phyloP scores from a whole-genome alignment of 2,888 invertebrate species.

The Petrolisthes manimaculis region DNA sequence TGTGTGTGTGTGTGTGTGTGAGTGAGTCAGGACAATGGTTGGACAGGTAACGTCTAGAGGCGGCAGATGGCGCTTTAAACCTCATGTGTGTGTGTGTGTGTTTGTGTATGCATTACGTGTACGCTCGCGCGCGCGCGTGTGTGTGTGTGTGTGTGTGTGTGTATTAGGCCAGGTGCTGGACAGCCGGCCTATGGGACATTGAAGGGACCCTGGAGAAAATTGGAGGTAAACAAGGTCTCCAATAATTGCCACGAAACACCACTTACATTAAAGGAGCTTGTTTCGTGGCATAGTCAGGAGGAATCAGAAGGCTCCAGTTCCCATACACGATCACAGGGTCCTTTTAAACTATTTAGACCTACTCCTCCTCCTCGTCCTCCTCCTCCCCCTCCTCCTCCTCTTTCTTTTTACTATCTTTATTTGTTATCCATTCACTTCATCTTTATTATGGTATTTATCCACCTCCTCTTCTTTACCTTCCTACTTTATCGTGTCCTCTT shows the following conservation, averaged over 20 bases:
- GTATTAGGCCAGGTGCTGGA: background rate
- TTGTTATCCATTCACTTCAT: background rate
- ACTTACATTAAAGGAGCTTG: no score
- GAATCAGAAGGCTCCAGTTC: no score
- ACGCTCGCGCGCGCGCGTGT: background rate
- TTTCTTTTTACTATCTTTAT: background rate
- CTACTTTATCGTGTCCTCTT: background rate
- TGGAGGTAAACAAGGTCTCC: no score
- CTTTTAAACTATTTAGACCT: slow-evolving; percentile 5
- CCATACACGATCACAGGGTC: no score
- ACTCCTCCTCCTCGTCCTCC: background rate
- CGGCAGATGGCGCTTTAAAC: background rate
- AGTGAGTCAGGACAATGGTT: background rate
- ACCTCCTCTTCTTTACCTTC: background rate
- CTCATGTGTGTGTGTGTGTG: slow-evolving; percentile 11
- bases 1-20: slow-evolving; percentile 34
- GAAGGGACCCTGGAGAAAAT: no score
- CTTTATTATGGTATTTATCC: background rate
- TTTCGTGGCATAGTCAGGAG: no score
- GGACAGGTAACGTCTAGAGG: background rate
- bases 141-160: slow-evolving; percentile 11
- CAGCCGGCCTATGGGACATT: slow-evolving; percentile 6
- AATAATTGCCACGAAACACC: no score
- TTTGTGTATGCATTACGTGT: background rate
- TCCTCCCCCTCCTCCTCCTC: background rate